Evolutionary conservation across 1,140 invertebrate genomes (phyloP).

Genomic region (Gonioctena quinquepunctata): DNA sequence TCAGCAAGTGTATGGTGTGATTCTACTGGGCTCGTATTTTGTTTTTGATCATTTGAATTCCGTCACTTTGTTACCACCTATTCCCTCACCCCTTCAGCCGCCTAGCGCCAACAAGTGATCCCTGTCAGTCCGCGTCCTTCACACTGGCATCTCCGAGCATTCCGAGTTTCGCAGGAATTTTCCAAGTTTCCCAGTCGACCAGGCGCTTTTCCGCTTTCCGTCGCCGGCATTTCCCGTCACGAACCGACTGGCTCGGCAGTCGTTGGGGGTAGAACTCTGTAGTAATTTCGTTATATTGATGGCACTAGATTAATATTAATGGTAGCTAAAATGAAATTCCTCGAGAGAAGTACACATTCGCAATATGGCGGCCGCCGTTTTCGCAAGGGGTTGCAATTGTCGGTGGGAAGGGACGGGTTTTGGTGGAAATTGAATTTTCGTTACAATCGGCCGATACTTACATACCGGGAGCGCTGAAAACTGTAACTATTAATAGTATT

Average conservation of each 20-base stretch:
- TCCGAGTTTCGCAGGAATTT: background rate
- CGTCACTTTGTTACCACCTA: too few species aligned
- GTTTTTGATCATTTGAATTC: too few species aligned
- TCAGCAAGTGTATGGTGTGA: too few species aligned
- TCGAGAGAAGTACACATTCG: background rate
- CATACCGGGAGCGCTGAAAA: too few species aligned
- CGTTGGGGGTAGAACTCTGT: background rate
- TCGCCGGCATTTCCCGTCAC: background rate
- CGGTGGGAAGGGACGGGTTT: too few species aligned
- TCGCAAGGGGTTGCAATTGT: background rate
- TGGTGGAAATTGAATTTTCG: too few species aligned
- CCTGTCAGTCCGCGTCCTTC: background rate
- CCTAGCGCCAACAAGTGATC: background rate
- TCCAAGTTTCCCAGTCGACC: background rate
- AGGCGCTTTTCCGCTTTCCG: background rate
- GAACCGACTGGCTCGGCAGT: background rate
- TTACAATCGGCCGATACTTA: too few species aligned
- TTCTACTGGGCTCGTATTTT: too few species aligned
- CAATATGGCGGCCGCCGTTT: background rate
- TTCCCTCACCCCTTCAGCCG: background rate
- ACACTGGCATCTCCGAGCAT: too few species aligned
- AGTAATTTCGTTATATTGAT: constrained; percentile 48
- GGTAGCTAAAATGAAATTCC: constrained; percentile 49
- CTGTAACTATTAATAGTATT: too few species aligned
- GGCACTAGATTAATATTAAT: constrained; percentile 51